Base-by-base conservation (phyloP, 2,888 invertebrate species). In the Melieria picta region DNA sequence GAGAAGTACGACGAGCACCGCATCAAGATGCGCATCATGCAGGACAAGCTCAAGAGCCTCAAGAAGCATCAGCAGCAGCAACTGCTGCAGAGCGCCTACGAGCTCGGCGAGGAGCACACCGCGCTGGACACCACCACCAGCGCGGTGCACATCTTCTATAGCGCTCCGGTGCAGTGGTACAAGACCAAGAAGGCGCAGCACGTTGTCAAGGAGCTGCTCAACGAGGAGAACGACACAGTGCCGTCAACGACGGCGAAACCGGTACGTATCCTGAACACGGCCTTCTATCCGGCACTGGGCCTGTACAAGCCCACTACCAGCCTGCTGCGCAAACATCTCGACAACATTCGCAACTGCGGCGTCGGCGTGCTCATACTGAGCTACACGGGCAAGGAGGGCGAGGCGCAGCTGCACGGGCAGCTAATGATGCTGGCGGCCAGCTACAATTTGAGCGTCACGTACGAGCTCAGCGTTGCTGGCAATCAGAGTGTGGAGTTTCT, bases 291-390 rank as follows among this genome's bases (percentile, higher is more conserved):
- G 9, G 80, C 83, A 0, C 52, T 85, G 72, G 86, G 86, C 3
- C 69, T 85, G 6, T 85, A 86, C 79, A 85, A 79, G 69, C 83
- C 83, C 7, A 84, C 82, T 13, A 66, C 73, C 4, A 80, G 82
- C 66, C 85, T 90, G 50, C 85, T 91, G 50, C 84, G 88, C 43
- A 84, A 88, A 66, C 92, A 92, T 77, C 90, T 92, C 88, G 85
- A 88, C 76, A 90, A 90, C 82, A 88, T 92, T 11, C 86, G 87
- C 62, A 87, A 87, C 60, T 88, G 90, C 63, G 90, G 91, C 65
- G 88, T 91, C 73, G 91, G 91, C 55, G 91, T 91, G 9, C 79
- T 91, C 10, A 90, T 86, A 88, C 46, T 92, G 87, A 91, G 89
- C 74, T 90, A 90, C 30, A 79, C 74, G 5, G 79, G 79, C 3